phyloP scores from a whole-genome alignment of 2,888 invertebrate species.

The Chaitophorus viminalis region DNA sequence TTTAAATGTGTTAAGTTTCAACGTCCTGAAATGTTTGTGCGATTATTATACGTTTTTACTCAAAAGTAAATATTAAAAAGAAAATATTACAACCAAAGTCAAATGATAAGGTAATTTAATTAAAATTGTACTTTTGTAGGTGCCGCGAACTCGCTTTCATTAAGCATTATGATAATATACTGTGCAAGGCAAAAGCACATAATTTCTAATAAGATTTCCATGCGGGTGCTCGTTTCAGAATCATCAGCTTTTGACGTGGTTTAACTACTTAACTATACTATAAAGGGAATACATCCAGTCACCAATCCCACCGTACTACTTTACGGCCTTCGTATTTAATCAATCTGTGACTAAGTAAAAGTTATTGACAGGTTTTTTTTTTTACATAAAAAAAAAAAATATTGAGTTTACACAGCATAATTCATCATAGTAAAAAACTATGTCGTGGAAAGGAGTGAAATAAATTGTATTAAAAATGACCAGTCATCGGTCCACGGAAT shows the following conservation, averaged over 20 bases:
- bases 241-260: neutral
- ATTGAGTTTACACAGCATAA: neutral
- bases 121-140: too few species aligned
- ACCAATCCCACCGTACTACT: neutral
- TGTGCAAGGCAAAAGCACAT: neutral
- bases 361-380: neutral
- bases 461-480: neutral
- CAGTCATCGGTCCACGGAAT: neutral
- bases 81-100: too few species aligned
- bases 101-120: too few species aligned
- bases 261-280: neutral
- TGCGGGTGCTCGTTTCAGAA: neutral
- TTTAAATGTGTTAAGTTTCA: too few species aligned
- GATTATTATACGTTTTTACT: too few species aligned
- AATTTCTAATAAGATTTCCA: neutral
- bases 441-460: neutral
- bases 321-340: neutral
- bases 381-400: neutral
- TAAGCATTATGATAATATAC: too few species aligned
- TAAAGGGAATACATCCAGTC: neutral
- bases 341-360: neutral
- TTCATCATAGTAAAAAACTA: too few species aligned
- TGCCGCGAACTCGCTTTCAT: too few species aligned
- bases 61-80: too few species aligned
- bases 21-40: too few species aligned